Conservation (phyloP, 1,140 invertebrate species). For the Trichomalopsis sarcophagae region DNA sequence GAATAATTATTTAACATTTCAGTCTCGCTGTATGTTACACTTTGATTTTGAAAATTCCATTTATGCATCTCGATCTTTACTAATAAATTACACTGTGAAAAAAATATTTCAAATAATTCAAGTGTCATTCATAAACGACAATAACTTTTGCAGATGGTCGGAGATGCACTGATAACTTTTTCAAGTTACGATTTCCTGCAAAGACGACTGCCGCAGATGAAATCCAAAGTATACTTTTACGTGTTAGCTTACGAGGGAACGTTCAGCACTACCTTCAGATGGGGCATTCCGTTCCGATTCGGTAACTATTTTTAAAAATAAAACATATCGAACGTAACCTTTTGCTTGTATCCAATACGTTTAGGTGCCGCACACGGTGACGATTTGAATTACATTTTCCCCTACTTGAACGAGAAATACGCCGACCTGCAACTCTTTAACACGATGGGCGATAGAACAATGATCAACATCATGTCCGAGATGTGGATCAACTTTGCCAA, state of each 20-base stretch:
- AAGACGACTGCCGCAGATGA: slow-evolving; percentile 56
- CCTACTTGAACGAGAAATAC: slow-evolving; percentile 59
- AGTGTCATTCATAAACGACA: too few relatives aligned
- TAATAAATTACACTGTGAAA: too few relatives aligned
- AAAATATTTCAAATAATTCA: too few relatives aligned
- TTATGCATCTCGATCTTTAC: too few relatives aligned
- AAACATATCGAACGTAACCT: not conserved
- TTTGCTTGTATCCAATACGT: not conserved
- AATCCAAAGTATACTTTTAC: slow-evolving; percentile 63
- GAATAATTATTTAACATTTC: not conserved
- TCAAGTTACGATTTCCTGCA: slow-evolving; percentile 53
- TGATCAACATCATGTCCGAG: slow-evolving; percentile 71
- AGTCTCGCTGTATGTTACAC: slow-evolving; percentile 41
- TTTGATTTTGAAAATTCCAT: too few relatives aligned
- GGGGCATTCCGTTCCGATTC: slow-evolving; percentile 48
- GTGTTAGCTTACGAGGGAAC: slow-evolving; percentile 65
- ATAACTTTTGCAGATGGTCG: slow-evolving; percentile 53
- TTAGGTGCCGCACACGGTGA: slow-evolving; percentile 73
- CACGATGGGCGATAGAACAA: slow-evolving; percentile 62
- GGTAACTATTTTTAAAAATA: slow-evolving; percentile 56
- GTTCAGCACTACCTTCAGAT: slow-evolving; percentile 53
- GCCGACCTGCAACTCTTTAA: slow-evolving; percentile 56
- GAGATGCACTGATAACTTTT: slow-evolving; percentile 58
- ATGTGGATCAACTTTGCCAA: slow-evolving; percentile 72
- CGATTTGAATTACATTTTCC: slow-evolving; percentile 73